Evolutionary conservation across 2,113 vertebrate species (phyloP).

Genomic region (Apodemus speciosus): DNA sequence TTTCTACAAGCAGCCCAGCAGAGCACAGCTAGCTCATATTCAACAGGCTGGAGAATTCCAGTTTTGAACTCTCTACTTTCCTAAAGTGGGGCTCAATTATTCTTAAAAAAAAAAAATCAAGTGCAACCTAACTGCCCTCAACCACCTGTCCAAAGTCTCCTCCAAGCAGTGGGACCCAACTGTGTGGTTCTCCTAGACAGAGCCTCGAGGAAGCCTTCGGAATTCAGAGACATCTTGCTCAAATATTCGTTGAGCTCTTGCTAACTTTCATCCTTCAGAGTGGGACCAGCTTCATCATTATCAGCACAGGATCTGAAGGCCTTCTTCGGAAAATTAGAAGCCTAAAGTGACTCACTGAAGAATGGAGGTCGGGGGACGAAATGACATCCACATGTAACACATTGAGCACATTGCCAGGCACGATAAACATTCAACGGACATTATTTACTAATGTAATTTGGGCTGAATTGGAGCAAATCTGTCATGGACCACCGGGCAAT

Average conservation of each 20-base stretch:
- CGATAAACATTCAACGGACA: background rate
- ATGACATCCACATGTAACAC: background rate
- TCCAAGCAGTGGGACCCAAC: slow-evolving; percentile 45
- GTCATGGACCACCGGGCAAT: background rate
- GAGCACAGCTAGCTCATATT: slow-evolving; percentile 46
- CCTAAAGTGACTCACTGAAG: slow-evolving; percentile 39
- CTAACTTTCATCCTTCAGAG: slow-evolving; percentile 13
- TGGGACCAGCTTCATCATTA: background rate
- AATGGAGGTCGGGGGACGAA: background rate
- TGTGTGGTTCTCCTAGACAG: background rate
- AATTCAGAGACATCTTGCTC: slow-evolving; percentile 51
- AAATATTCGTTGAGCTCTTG: slow-evolving; percentile 60
- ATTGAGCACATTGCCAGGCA: background rate
- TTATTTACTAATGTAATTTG: background rate
- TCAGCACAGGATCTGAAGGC: background rate
- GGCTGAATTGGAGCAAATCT: background rate
- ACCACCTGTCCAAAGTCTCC: slow-evolving; percentile 50
- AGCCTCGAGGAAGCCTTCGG: slow-evolving; percentile 18
- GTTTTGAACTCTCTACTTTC: slow-evolving; percentile 67
- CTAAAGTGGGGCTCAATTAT: slow-evolving; percentile 63
- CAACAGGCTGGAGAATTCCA: slow-evolving; percentile 56
- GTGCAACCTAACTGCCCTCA: slow-evolving; percentile 53
- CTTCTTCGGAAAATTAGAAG: slow-evolving; percentile 45
- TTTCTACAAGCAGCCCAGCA: slow-evolving; percentile 9
- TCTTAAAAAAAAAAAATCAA: slow-evolving; percentile 67